Evolutionary conservation across 2,888 invertebrate species (phyloP), one percentile per base, ranked within the genome.

Genomic region (Frankliniella fusca): DNA sequence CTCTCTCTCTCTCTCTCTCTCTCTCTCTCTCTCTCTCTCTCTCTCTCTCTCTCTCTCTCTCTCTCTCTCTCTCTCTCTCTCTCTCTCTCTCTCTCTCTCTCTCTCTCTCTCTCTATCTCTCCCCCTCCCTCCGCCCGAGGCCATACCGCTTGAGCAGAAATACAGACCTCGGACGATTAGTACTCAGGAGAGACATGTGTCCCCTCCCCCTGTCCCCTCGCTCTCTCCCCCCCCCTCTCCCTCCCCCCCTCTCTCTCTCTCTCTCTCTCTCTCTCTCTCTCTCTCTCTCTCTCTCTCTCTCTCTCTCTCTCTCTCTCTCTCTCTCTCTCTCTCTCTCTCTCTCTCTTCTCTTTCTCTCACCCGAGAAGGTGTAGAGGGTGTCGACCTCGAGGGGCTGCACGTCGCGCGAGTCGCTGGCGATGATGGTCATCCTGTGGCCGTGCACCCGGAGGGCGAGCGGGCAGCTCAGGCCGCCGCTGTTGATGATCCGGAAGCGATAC

Each of bases 401-500:
- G 23, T 86, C 83, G 81, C 84, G 86, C 0, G 87, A 87, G 84
- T 89, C 89, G 0, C 86, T 85, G 0, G 88, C 86, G 28, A 88
- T 88, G 7, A 89, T 82, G 11, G 83, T 85, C 82, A 89, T 61
- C 0, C 80, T 84, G 82, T 89, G 89, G 5, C 85, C 80, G 82
- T 88, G 86, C 49, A 89, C 85, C 85, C 87, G 84, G 8, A 89
- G 80, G 84, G 86, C 85, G 38, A 87, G 84, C 9, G 88, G 87
- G 84, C 88, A 88, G 50, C 86, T 85, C 50, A 87, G 86, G 84
- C 87, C 87, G 0, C 86, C 85, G 50, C 87, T 85, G 83, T 87
- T 87, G 15, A 89, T 87, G 28, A 88, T 38, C 15, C 89, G 85
- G 83, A 89, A 88, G n/a, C 88, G 86, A 84, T 88, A 88, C 38